Conservation (phyloP, 2,888 invertebrate genomes). For the Altica lythri region DNA sequence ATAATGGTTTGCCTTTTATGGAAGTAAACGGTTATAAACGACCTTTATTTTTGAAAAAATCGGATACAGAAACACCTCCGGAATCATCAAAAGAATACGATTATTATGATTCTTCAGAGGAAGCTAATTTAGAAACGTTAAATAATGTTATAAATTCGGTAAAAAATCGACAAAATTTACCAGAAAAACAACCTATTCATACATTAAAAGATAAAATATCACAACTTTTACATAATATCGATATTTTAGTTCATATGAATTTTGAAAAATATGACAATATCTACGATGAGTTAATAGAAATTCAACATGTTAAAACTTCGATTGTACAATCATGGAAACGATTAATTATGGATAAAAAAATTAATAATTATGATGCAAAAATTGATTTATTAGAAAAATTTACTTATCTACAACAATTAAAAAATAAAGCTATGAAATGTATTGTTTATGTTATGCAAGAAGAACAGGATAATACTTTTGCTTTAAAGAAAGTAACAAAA, state of each 20-base stretch:
- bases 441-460: constrained; percentile 40
- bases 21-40: constrained; percentile 49
- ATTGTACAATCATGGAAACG: constrained; percentile 51
- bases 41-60: constrained; percentile 40
- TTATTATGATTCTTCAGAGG: constrained; percentile 38
- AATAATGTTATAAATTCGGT: constrained; percentile 46
- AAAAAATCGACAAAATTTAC: constrained; percentile 35
- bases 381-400: constrained; percentile 48
- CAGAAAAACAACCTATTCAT: constrained; percentile 45
- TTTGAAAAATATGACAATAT: constrained; percentile 46
- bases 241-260: constrained; percentile 47
- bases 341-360: constrained; percentile 43
- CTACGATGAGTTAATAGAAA: constrained; percentile 45
- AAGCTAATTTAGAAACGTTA: constrained; percentile 44
- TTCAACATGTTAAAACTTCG: constrained; percentile 48
- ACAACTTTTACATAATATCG: constrained; percentile 46
- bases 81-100: constrained; percentile 12
- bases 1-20: constrained; percentile 48
- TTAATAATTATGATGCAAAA: constrained; percentile 46
- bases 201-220: constrained; percentile 49
- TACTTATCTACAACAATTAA: constrained; percentile 46
- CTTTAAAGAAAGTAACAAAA: constrained; percentile 47
- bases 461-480: constrained; percentile 44
- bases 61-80: constrained; percentile 10
- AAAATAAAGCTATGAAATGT: constrained; percentile 40